A percentile compares a stretch with the other conserved stretches of the same genome.
Evolutionary conservation across 2,888 invertebrate species (phyloP).

Genomic region (Harmothoe impar): DNA sequence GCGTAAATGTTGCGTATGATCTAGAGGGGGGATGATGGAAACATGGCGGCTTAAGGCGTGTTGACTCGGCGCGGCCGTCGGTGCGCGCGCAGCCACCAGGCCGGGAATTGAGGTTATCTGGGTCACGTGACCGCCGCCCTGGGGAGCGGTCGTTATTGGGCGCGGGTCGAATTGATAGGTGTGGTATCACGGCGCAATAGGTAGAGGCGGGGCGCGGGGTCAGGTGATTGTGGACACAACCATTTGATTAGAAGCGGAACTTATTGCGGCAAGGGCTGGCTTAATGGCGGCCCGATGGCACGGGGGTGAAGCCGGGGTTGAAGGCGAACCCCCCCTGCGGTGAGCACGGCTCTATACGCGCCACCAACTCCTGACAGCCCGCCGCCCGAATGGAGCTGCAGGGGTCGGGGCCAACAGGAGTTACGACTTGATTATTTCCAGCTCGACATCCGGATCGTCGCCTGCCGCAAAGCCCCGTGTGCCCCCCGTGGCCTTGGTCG

Average conservation of each 20-base stretch:
- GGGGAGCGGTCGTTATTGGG: conserved; percentile 48
- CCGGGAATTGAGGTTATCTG: conserved; percentile 58
- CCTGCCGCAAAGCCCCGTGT: conserved; percentile 10
- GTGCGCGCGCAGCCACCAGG: background rate
- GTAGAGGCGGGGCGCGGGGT: conserved; percentile 33
- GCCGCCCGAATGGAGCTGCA: background rate
- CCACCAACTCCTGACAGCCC: conserved; percentile 43
- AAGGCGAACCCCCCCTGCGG: background rate
- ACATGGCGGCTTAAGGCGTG: conserved; percentile 32
- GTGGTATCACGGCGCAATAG: conserved; percentile 48
- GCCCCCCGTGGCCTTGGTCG: background rate
- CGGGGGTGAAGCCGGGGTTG: background rate
- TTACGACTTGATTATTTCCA: conserved; percentile 51
- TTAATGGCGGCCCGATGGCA: conserved; percentile 28
- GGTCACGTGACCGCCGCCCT: conserved; percentile 40
- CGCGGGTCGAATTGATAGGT: conserved; percentile 55
- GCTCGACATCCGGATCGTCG: conserved; percentile 32
- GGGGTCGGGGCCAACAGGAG: background rate
- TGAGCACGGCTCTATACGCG: background rate
- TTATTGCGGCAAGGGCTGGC: conserved; percentile 34
- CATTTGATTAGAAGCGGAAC: conserved; percentile 61
- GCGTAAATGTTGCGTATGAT: conserved; percentile 62
- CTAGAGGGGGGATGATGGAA: conserved; percentile 50
- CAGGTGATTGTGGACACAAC: conserved; percentile 46
- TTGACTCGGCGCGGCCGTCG: conserved; percentile 21